Evolutionary conservation across 2,888 invertebrate genomes (phyloP), one percentile per base, ranked within the genome.

Genomic region (Leptinotarsa juncta): DNA sequence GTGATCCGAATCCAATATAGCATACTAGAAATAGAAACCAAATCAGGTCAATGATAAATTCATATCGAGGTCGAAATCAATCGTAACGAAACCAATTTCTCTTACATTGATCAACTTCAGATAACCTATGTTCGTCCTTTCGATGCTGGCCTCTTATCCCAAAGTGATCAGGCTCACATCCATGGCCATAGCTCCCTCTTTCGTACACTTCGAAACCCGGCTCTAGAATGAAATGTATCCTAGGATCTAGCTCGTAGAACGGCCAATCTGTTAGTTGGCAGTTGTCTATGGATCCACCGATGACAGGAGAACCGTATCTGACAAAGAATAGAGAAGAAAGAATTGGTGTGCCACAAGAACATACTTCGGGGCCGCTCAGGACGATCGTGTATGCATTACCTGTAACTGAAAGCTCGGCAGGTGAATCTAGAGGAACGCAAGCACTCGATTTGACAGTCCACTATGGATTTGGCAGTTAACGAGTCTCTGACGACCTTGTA

Each of bases 371-470:
- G 20, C 18, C 14, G 7, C 50, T 18, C 20, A 23, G 14, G 4
- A 67, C 26, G 20, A 50, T 51, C 10, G 4, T 51, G 18, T 67
- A 62, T 62, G n/a, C 14, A 32, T 62, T 85, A 94, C 93, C 93
- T 90, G 83, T 91, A 96, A 80, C 95, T 94, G 81, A 95, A 95
- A 7, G 94, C 94, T 69, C 95, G 90, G 83, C 96, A 96, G 69
- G 94, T 93, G 88, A 96, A 96, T 55, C 91, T 91, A 0, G 89
- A 90, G 0, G 94, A 91, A n/a, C 92, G 89, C 5, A 95, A 91
- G 81, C 96, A 96, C 81, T 94, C 94, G 12, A 94, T 90, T 84
- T 96, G 95, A 81, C 96, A 96, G 23, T 95, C 94, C 0, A 94
- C 94, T 3, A 95, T 90, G 0, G 93, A 93, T 7, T 92, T 91